phyloP scores from a whole-genome alignment of 2,113 vertebrate species.

The Lagopus leucura region DNA sequence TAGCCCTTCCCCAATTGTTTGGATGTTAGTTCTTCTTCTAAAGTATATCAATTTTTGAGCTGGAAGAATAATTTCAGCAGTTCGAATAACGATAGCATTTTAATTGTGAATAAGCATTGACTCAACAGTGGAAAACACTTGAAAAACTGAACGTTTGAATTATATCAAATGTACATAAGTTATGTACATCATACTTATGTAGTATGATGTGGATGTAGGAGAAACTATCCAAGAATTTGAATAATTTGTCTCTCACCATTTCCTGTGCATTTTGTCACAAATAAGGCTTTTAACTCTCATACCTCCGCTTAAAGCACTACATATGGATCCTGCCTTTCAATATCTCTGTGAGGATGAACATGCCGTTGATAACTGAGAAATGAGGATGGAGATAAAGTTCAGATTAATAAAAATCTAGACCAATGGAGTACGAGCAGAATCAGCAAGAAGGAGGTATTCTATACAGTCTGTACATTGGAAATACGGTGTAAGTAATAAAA shows the following conservation, averaged over 20 bases:
- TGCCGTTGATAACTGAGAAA: not conserved
- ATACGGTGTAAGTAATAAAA: not conserved
- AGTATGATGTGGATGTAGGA: not conserved
- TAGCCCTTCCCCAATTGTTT: not conserved
- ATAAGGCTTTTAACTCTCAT: not conserved
- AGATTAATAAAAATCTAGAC: not conserved
- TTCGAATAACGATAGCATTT: not conserved
- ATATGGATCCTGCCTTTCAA: not conserved
- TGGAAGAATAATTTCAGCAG: not conserved
- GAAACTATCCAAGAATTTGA: not conserved
- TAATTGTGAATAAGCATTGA: not conserved
- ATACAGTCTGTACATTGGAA: not conserved
- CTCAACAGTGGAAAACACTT: not conserved
- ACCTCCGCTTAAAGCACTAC: rapidly evolving
- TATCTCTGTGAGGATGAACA: not conserved
- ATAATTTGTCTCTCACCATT: not conserved
- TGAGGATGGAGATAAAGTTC: not conserved
- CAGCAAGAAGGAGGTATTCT: not conserved
- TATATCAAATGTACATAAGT: not conserved
- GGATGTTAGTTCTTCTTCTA: not conserved
- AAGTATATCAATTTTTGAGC: not conserved
- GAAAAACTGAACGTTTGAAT: not conserved
- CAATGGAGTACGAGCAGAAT: not conserved
- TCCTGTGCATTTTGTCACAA: not conserved
- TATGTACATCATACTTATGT: not conserved